Conservation (phyloP, 2,888 invertebrate species). For the Nephrotoma appendiculata region DNA sequence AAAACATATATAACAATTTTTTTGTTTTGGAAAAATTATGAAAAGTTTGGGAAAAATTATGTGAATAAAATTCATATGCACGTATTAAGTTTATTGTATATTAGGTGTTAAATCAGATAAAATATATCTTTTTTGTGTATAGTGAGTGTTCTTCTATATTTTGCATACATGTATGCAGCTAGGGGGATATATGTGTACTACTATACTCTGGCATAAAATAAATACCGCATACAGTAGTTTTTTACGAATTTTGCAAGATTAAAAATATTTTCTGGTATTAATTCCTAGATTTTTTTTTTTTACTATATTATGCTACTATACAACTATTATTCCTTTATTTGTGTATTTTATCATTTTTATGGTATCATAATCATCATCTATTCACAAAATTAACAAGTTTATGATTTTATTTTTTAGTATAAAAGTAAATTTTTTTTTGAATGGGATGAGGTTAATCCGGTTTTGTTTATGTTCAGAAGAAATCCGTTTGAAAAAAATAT, state of each 20-base stretch:
- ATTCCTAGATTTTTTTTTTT: background rate
- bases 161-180: background rate
- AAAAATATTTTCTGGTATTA: background rate
- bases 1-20: background rate
- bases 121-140: constrained; percentile 10
- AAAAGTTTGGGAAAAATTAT: background rate
- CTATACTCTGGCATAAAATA: background rate
- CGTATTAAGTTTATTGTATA: constrained; percentile 34
- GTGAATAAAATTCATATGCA: constrained; percentile 6
- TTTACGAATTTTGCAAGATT: background rate
- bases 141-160: background rate
- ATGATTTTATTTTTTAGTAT: background rate
- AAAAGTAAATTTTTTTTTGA: background rate
- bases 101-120: constrained; percentile 38
- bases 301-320: background rate
- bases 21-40: background rate
- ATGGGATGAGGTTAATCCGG: background rate
- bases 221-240: constrained; percentile 2
- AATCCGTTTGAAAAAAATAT: background rate
- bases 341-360: background rate
- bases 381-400: background rate
- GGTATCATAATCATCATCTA: background rate
- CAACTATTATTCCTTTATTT: background rate
- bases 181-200: background rate
- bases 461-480: background rate